Evolutionary conservation across 2,113 vertebrate genomes (phyloP), one percentile per base, ranked within the genome.

Genomic region (Coryphaenoides rupestris): DNA sequence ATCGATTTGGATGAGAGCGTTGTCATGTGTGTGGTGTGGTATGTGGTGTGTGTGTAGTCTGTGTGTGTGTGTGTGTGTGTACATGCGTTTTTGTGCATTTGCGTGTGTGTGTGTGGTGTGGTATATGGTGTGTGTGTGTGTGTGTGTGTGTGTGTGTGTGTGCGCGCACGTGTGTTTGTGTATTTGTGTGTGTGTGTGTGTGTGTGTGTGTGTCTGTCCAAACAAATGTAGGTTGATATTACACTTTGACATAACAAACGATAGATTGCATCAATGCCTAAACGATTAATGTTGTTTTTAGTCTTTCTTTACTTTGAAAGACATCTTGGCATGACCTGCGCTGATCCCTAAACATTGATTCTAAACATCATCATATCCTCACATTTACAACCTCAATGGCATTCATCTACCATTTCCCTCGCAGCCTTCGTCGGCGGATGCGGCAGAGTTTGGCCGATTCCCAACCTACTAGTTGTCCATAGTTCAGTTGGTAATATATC

Each of bases 1-100:
- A 60, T 56, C 53, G 17, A 55, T 55, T 57, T 54, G 2, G 58
- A 17, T 55, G 23, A 60, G 49, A 55, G 19, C 17, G 47, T 50
- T n/a, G n/a, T n/a, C n/a, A n/a, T n/a, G 28, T 47, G n/a, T 7
- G n/a, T 53, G 47, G 47, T 50, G 47, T 13, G 47, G 47, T n/a
- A 4, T 50, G 16, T n/a, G 26, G 47, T 50, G 47, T n/a, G 47
- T 17, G 16, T n/a, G 47, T 50, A 6, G 16, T n/a, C 15, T 50
- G 17, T n/a, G 46, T 16, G 46, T 47, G 46, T 16, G 46, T 47
- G 46, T 47, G 46, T 16, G 46, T 47, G 46, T 47, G 46, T 47
- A n/a, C n/a, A n/a, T n/a, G n/a, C n/a, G n/a, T n/a, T n/a, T n/a
- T n/a, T n/a, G n/a, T n/a, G n/a, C n/a, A n/a, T n/a, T n/a, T n/a